phyloP scores from a whole-genome alignment of 2,797 vertebrate species.

The Ataeniobius toweri region DNA sequence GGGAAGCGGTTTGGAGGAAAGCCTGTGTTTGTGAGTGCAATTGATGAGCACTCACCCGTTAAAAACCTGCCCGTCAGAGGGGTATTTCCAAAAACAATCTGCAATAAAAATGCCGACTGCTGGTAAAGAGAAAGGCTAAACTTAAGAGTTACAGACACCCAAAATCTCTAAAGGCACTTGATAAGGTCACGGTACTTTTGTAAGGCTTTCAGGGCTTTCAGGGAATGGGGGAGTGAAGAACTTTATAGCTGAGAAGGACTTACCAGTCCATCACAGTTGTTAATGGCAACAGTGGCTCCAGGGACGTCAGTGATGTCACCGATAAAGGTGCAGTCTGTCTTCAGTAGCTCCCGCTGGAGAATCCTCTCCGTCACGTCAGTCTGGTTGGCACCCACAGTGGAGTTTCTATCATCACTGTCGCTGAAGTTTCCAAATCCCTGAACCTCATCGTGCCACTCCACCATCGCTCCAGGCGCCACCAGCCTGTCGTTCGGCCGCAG shows the following conservation, averaged over 20 bases:
- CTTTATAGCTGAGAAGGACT: constrained; percentile 70
- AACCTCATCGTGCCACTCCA: constrained; percentile 90
- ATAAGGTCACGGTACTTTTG: constrained; percentile 64
- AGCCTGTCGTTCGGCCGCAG: constrained; percentile 86
- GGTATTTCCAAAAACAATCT: constrained; percentile 58
- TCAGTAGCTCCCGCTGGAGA: constrained; percentile 87
- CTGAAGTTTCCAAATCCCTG: constrained; percentile 61
- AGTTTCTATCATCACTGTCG: constrained; percentile 20
- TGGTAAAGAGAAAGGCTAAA: constrained; percentile 51
- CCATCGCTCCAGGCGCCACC: constrained; percentile 87
- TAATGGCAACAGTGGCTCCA: constrained; percentile 92
- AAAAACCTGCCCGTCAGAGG: constrained; percentile 53
- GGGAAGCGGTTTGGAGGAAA: constrained; percentile 46
- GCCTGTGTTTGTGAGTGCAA: constrained; percentile 45
- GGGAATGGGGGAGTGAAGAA: not conserved
- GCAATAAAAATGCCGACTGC: constrained; percentile 56
- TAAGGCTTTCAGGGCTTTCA: constrained; percentile 2
- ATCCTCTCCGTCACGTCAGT: constrained; percentile 66
- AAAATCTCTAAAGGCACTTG: constrained; percentile 37
- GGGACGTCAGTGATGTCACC: constrained; percentile 92
- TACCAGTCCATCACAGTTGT: constrained; percentile 99
- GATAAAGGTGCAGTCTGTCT: constrained; percentile 92
- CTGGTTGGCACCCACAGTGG: constrained; percentile 25
- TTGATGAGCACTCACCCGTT: constrained; percentile 64
- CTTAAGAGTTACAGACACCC: constrained; percentile 47